phyloP scores from a whole-genome alignment of 2,888 invertebrate genomes.

The Athetis lepigone region DNA sequence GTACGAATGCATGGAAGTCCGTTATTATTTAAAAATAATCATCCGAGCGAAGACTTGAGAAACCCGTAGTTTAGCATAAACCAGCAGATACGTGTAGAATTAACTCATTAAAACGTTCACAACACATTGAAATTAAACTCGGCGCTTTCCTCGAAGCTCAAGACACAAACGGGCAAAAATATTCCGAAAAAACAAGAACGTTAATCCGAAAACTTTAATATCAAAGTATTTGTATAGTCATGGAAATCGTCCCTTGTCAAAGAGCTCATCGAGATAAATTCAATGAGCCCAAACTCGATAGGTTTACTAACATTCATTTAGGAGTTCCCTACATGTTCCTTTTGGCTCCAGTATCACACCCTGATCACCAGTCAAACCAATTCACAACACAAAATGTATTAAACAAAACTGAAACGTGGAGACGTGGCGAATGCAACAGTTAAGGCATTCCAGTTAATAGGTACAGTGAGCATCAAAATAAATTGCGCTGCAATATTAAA shows the following conservation, averaged over 20 bases:
- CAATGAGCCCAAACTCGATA: conserved; percentile 7
- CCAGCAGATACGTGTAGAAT: background rate
- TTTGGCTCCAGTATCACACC: background rate
- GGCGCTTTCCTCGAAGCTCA: background rate
- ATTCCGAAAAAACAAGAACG: background rate
- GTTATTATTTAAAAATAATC: too few species aligned
- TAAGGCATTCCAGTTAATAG: conserved; percentile 5
- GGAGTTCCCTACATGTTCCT: background rate
- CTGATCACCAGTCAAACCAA: background rate
- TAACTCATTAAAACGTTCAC: background rate
- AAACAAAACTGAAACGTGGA: background rate
- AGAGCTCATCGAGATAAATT: conserved; percentile 2
- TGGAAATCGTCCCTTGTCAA: background rate
- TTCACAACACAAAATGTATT: background rate
- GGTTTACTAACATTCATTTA: background rate
- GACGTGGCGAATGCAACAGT: conserved; percentile 4
- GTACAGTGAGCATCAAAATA: background rate
- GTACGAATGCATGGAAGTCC: too few species aligned
- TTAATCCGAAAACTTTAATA: background rate
- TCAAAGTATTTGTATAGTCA: background rate
- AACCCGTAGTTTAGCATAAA: too few species aligned
- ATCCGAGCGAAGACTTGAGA: too few species aligned
- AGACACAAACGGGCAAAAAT: background rate
- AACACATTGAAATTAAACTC: background rate
- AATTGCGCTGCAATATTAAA: background rate